phyloP scores from a whole-genome alignment of 2,888 invertebrate genomes.

The Chironomus tentans region DNA sequence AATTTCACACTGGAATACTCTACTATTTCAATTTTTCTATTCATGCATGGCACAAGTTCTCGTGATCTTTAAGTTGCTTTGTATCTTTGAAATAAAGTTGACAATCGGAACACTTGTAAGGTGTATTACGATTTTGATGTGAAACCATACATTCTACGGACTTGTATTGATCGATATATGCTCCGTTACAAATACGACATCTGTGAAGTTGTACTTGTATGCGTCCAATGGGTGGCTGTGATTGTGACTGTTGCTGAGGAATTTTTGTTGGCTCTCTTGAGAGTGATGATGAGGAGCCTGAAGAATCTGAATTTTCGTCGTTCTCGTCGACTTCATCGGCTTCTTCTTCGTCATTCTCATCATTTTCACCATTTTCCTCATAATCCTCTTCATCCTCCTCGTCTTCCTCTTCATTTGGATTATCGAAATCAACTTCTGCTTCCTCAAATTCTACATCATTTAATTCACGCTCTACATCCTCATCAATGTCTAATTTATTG shows the following conservation, averaged over 20 bases:
- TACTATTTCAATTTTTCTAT: not conserved
- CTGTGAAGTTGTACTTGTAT: constrained; percentile 20
- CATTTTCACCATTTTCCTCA: not conserved
- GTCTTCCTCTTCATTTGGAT: not conserved
- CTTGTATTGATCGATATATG: constrained; percentile 10
- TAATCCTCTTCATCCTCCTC: too few relatives aligned
- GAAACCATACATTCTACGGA: constrained; percentile 25
- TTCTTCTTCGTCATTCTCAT: constrained; percentile 1
- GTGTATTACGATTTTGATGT: constrained; percentile 22
- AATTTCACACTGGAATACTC: not conserved
- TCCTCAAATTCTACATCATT: constrained; percentile 22
- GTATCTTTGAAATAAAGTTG: constrained; percentile 26
- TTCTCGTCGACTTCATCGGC: not conserved
- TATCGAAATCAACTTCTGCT: constrained; percentile 4
- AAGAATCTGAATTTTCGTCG: constrained; percentile 8
- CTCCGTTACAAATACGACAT: constrained; percentile 26
- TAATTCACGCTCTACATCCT: constrained; percentile 22
- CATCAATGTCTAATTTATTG: constrained; percentile 5
- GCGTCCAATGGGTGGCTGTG: not conserved
- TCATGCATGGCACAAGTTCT: constrained; percentile 27
- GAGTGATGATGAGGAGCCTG: not conserved
- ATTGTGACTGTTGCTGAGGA: not conserved
- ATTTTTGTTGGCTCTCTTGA: not conserved
- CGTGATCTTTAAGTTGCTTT: constrained; percentile 27
- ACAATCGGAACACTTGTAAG: constrained; percentile 24